These are phyloP conservation scores for Leucophenga montana DNA, from an alignment of 2,888 invertebrate genomes.

Conservation along the genomic window DNA sequence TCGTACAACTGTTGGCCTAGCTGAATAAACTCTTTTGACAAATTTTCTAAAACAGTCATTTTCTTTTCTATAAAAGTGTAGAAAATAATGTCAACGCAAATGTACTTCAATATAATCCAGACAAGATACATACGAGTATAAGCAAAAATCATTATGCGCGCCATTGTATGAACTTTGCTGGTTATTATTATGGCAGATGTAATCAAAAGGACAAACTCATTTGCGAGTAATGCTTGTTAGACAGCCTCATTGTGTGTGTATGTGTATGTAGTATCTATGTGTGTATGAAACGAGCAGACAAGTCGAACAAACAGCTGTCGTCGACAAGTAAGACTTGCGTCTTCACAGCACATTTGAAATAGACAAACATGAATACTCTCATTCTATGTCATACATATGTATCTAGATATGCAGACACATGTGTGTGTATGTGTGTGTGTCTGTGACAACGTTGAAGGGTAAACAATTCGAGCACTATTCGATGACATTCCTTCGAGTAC, in stretches of 20 bases:
- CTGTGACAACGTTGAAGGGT: neutral
- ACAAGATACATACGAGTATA: neutral
- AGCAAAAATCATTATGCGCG: constrained; percentile 1
- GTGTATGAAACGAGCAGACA: neutral
- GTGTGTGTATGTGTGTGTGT: neutral
- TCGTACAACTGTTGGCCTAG: too few species aligned
- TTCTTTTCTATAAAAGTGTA: too few species aligned
- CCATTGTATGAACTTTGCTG: constrained; percentile 1
- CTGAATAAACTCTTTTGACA: too few species aligned
- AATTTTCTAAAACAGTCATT: too few species aligned
- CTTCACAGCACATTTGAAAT: too few species aligned
- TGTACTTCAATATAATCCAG: neutral
- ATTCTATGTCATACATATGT: neutral
- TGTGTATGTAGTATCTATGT: neutral
- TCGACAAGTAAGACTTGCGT: too few species aligned
- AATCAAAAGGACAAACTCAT: constrained; percentile 18
- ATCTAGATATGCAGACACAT: neutral
- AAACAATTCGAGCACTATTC: constrained; percentile 11
- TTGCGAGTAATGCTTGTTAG: neutral
- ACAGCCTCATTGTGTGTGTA: neutral
- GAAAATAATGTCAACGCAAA: constrained; percentile 12
- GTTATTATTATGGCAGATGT: constrained; percentile 10
- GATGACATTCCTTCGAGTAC: constrained; percentile 20
- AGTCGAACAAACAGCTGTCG: constrained; percentile 1
- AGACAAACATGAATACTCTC: neutral